Evolutionary conservation across 2,113 vertebrate species (phyloP).

Genomic region (Irena cyanogastra): DNA sequence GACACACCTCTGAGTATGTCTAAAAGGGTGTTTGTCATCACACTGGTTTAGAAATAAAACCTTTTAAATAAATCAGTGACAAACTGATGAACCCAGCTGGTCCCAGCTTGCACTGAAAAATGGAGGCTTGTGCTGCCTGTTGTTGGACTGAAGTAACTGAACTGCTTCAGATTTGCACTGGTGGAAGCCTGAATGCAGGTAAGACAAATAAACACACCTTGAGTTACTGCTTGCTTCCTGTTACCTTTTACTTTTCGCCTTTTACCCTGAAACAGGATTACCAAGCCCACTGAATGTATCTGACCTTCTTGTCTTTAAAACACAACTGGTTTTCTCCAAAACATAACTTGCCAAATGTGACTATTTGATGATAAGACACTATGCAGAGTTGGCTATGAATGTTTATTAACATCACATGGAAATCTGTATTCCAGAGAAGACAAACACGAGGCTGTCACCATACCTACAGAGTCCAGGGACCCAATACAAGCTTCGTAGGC

Average conservation of each 20-base stretch:
- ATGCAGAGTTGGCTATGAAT: not conserved
- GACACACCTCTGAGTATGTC: not conserved
- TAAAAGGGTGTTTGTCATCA: not conserved
- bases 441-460: not conserved
- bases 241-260: not conserved
- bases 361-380: not conserved
- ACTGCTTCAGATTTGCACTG: not conserved
- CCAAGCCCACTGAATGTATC: not conserved
- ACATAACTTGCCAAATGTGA: not conserved
- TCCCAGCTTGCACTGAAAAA: not conserved
- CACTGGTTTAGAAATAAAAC: not conserved
- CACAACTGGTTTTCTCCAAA: not conserved
- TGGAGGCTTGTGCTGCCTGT: not conserved
- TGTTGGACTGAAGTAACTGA: not conserved
- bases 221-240: not conserved
- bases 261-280: not conserved
- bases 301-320: not conserved
- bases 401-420: constrained; percentile 21
- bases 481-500: not conserved
- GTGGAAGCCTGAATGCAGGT: not conserved
- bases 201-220: not conserved
- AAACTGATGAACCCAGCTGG: not conserved
- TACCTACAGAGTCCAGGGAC: not conserved
- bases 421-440: not conserved
- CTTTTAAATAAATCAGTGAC: not conserved